Base-by-base conservation (phyloP, 1,140 invertebrate species). In the Scaptomyza pallida region DNA sequence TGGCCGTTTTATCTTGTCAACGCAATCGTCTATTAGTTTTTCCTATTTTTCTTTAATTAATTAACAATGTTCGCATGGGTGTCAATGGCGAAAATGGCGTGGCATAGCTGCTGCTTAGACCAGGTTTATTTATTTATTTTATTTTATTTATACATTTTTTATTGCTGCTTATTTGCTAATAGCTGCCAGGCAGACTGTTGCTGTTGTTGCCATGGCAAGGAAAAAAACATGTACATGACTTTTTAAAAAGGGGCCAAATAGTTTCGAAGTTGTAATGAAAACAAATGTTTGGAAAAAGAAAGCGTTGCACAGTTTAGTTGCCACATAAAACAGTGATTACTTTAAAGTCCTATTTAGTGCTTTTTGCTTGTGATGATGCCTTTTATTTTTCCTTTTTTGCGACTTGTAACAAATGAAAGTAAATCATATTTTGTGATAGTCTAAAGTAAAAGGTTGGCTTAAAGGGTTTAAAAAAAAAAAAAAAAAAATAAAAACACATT, bases 1-100 rank as follows among this genome's bases (percentile, higher is more conserved):
- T 60, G 60, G 56, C 76, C 73, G 44, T 73, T 86, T 86, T 86
- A 85, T 85, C 80, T 86, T 81, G 77, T 86, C 80, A 85, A 80
- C 81, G 81, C 81, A 80, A 85, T 85, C 80, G 80, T 48, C 81
- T 86, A 77, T 86, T 72, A 80, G 80, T 86, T 75, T 72, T 68
- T 85, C 79, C 65, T 44, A 67, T 75, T 76, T 62, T 69, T 44
- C 67, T 75, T 76, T 62, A 75, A 83, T 83, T 83, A 83, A 83
- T 83, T 83, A 83, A 83, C 81, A 81, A 76, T 74, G 78, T 77
- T 85, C 69, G 80, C 81, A 85, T 77, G 80, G 76, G 80, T 85
- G 77, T 85, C 80, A 86, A 80, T 83, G 81, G 78, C 78, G 33
- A 47, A 72, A 72, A 72, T 54, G 48, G 47, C 41, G 56, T 60